Evolutionary conservation across 2,797 vertebrate species (phyloP), one percentile per base, ranked within the genome.

Genomic region (Ptychadena robeensis): DNA sequence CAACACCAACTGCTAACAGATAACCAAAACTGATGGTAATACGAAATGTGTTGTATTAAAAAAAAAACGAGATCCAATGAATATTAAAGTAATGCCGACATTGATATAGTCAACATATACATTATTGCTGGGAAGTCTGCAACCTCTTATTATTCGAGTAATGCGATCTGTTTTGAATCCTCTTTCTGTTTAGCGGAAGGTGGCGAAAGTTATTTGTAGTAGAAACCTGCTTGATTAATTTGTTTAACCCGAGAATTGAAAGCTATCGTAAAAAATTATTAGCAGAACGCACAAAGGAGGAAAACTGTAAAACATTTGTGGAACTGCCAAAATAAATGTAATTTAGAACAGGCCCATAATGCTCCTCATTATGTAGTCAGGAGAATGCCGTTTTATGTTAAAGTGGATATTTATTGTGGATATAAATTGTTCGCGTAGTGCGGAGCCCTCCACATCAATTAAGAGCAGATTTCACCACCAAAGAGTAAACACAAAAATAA

Each of bases 71-170:
- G 3, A 35, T 34, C 14, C 66, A 37, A 10, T n/a, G 10, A 68
- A 37, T 10, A 15, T 68, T 35, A 25, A n/a, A 68, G 34, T 25
- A 35, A 38, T n/a, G 34, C 32, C 27, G 66, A 68, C 35, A 69
- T 5, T 40, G 67, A 69, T 69, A 38, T 22, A 38, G 67, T 40
- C 38, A 69, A 25, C 28, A 37, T 69, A 69, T 27, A 69, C 34
- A 12, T 25, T 37, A 15, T 69, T 69, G 34, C 67, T 69, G 67
- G 67, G 34, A 69, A n/a, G 67, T 12, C 67, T 40, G n/a, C 35
- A 27, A 15, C n/a, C 34, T 91, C 91, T 93, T 94, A 91, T 91
- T 93, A 92, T 93, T 90, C 94, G 95, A 95, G 96, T 96, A 98
- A 98, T 90, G 93, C 90, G 95, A 97, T 95, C 95, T 73, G 89